Evolutionary conservation across 1,140 invertebrate species (phyloP), one percentile per base, ranked within the genome.

Genomic region (Chrysopa pallens): DNA sequence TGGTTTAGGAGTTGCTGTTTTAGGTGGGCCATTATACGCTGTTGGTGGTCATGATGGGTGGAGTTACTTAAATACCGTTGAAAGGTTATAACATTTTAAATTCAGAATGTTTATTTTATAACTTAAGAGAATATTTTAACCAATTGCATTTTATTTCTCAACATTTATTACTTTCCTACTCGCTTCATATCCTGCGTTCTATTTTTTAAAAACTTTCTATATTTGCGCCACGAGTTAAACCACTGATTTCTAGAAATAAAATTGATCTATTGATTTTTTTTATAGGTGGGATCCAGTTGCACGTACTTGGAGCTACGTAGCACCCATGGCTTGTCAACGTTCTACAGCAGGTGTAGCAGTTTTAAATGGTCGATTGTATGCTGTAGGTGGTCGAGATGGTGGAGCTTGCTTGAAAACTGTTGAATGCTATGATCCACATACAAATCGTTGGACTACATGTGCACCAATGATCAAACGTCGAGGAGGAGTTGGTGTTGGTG

Each of bases 41-140:
- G 86, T 95, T 7, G 91, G 90, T 23, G 92, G 90, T 11, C 89
- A 95, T 58, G 91, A 95, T 66, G 86, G 89, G 29, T 94, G 89
- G 89, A 89, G 86, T 52, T 95, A 93, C 60, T 64, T 93, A 8
- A 89, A 88, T 57, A 88, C 87, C 5, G 89, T 92, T 0, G 90
- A 95, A 64, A 62, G 84, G 72, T 73, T 51, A 46, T 37, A n/a
- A 23, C 5, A 23, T 23, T 23, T 23, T 23, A 3, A 23, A 23
- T 23, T 23, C 17, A 3, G 17, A 23, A 23, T 23, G n/a, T n/a
- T n/a, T n/a, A n/a, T n/a, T n/a, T n/a, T n/a, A n/a, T n/a, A n/a
- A n/a, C n/a, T n/a, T n/a, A n/a, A n/a, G n/a, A n/a, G n/a, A n/a
- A n/a, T n/a, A n/a, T n/a, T n/a, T n/a, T n/a, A n/a, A n/a, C n/a